phyloP scores from a whole-genome alignment of 2,888 invertebrate genomes.

The Drosophila paramelanica region DNA sequence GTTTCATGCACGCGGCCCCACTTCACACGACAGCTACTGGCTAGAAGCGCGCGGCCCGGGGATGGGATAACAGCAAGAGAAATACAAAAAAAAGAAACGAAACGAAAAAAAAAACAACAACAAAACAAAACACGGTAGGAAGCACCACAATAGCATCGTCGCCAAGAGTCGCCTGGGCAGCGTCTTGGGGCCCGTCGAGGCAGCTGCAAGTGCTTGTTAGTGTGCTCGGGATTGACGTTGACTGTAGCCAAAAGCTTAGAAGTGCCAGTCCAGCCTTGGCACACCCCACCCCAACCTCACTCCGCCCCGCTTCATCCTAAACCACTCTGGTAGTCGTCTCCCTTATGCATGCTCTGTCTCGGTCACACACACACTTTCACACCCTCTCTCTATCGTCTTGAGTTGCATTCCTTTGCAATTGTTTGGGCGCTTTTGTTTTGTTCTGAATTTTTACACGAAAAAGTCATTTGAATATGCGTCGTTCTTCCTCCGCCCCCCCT shows the following conservation, averaged over 20 bases:
- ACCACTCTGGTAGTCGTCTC: slow-evolving; percentile 1
- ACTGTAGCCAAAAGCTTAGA: slow-evolving; percentile 66
- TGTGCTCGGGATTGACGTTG: slow-evolving; percentile 75
- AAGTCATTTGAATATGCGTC: slow-evolving; percentile 80
- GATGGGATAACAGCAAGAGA: slow-evolving; percentile 3
- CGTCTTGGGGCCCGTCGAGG: slow-evolving; percentile 61
- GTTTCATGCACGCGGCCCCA: slow-evolving; percentile 81
- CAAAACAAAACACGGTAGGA: slow-evolving; percentile 54
- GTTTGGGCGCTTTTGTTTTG: slow-evolving; percentile 77
- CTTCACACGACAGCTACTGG: slow-evolving; percentile 76
- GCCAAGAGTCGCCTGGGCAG: slow-evolving; percentile 17
- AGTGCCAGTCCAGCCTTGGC: slow-evolving; percentile 44
- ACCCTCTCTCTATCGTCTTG: slow-evolving; percentile 33
- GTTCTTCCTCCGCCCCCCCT: neutral
- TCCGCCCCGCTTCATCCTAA: neutral
- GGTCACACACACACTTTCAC: neutral
- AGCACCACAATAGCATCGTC: slow-evolving; percentile 67
- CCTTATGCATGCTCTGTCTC: slow-evolving; percentile 1
- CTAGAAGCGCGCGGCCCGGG: neutral
- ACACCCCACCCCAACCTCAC: neutral
- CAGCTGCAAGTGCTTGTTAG: slow-evolving; percentile 75
- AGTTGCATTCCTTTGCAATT: slow-evolving; percentile 79
- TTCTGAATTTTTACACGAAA: slow-evolving; percentile 77
- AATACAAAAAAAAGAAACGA: neutral
- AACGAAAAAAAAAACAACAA: slow-evolving; percentile 3